A percentile compares a stretch with the other conserved stretches of the same genome.
Conservation (phyloP, 2,113 vertebrate genomes). For the Spizaetus ornatus region DNA sequence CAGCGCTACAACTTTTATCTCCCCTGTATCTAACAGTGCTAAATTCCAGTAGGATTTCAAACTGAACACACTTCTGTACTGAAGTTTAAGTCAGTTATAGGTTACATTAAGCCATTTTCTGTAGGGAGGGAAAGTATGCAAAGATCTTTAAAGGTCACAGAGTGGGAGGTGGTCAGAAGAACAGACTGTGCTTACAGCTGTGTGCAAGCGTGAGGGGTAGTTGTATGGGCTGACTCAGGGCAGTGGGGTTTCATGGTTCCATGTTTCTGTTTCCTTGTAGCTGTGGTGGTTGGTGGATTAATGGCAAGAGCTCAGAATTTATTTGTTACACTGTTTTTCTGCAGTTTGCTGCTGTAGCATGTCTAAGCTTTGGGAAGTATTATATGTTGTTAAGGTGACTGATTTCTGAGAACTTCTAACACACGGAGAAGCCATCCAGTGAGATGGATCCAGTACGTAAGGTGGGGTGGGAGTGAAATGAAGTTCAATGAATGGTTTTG, state of each 20-base stretch:
- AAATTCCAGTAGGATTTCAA: not conserved
- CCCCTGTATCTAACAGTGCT: not conserved
- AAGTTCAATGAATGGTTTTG: not conserved
- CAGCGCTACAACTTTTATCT: not conserved
- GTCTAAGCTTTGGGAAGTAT: not conserved
- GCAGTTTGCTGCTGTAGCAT: not conserved
- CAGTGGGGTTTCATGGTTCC: not conserved
- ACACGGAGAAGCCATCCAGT: not conserved
- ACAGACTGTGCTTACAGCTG: not conserved
- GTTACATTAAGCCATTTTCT: not conserved
- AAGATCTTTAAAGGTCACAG: not conserved
- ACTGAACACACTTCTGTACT: not conserved
- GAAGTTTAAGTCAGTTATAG: not conserved
- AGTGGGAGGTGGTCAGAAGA: not conserved
- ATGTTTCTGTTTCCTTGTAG: not conserved
- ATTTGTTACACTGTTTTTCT: not conserved
- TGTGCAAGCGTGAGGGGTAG: accelerated
- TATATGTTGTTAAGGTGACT: not conserved
- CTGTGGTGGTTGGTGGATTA: not conserved
- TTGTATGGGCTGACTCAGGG: not conserved
- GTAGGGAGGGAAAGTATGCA: not conserved
- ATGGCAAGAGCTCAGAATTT: not conserved
- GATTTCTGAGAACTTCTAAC: not conserved
- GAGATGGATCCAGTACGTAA: accelerated
- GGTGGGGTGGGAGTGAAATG: no score